Evolutionary conservation across 2,888 invertebrate species (phyloP), one percentile per base, ranked within the genome.

Genomic region (Scelioninae gen. 1): DNA sequence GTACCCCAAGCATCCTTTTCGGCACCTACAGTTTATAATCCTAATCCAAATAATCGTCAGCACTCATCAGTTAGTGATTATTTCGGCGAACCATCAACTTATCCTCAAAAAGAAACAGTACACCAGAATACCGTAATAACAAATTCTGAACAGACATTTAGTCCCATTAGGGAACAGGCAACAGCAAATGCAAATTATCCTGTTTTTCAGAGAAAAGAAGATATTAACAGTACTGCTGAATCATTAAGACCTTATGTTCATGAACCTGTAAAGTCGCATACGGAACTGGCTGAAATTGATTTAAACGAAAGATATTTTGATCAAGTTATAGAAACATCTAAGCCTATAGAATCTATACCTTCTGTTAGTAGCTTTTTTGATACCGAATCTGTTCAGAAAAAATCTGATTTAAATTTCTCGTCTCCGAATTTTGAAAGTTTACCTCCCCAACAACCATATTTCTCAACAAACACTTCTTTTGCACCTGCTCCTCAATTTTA

Each of bases 131-230:
- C 40, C 8, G 1, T 49, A 40, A 16, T 3, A 32, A 9, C 58
- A 11, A 47, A 16, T 13, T 6, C 40, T 0, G 68, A 56, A 32
- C 65, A 84, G 31, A 85, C 85, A 40, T 90, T 90, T 49, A 82
- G 86, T 13, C 88, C 89, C 3, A 87, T 89, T 51, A 88, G 88
- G 23, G 88, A 89, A n/a, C 86, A 88, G 75, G 88, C 90, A 0
- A 86, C 88, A 2, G 88, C 10, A 0, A 60, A 9, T 60, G 29
- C 8, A 3, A 16, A 45, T 2, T 31, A 31, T 10, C 23, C 45
- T 15, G 13, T 43, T 47, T 3, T 11, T 34, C 13, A 15, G 16
- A 56, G 7, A 40, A 29, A 15, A 38, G 51, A 60, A 45, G 23
- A 81, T 15, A 53, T 16, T 62, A 47, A 29, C 31, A 29, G 29